A percentile compares a stretch with the other conserved stretches of the same genome.
Conservation (phyloP, 2,888 invertebrate genomes). For the Nineta flava region DNA sequence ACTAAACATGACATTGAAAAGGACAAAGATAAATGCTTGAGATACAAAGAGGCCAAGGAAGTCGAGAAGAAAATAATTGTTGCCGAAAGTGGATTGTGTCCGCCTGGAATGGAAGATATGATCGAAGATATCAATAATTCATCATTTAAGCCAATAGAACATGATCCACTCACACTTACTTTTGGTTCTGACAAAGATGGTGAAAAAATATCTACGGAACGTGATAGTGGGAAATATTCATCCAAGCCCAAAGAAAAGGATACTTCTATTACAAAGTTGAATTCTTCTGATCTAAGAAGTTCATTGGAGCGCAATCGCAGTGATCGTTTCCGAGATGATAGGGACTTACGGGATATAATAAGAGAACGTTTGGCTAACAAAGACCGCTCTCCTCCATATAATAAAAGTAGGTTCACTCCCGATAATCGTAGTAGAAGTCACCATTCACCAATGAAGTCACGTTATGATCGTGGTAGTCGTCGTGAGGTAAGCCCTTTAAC, state of each 20-base stretch:
- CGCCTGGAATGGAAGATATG: constrained; percentile 26
- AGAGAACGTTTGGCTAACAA: too few species aligned
- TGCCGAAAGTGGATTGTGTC: constrained; percentile 29
- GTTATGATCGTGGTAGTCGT: too few species aligned
- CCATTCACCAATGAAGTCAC: too few species aligned
- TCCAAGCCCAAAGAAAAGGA: background rate
- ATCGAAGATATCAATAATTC: constrained; percentile 1
- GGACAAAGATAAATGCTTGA: constrained; percentile 26
- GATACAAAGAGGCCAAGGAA: constrained; percentile 25
- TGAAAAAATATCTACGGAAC: constrained; percentile 4
- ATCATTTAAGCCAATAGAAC: background rate
- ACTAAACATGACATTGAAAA: constrained; percentile 26
- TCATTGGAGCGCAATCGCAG: too few species aligned
- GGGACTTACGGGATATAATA: too few species aligned
- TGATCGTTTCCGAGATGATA: too few species aligned
- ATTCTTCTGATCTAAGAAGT: background rate
- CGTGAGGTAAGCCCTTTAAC: background rate
- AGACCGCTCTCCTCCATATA: too few species aligned
- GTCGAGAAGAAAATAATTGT: constrained; percentile 25
- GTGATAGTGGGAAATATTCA: constrained; percentile 4
- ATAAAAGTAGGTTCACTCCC: too few species aligned
- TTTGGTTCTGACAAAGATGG: constrained; percentile 12
- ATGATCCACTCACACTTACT: constrained; percentile 13
- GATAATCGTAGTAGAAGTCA: too few species aligned
- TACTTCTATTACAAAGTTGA: background rate